These are phyloP conservation scores for Ophonus ardosiacus DNA, from an alignment of 2,888 invertebrate species.

Conservation along the genomic window DNA sequence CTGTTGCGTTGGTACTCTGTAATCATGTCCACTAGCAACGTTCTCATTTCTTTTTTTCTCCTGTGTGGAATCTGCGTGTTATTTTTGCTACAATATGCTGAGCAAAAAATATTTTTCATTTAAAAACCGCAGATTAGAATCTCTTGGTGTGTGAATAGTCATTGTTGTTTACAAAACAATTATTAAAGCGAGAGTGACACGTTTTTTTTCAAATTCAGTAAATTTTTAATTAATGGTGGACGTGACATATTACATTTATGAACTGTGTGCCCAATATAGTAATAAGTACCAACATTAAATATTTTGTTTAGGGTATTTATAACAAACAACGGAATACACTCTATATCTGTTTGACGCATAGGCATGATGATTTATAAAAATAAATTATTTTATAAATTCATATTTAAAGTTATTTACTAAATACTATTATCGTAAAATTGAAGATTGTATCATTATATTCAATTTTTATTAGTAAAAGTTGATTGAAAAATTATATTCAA, in stretches of 20 bases:
- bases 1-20: constrained; percentile 1
- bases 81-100: neutral
- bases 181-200: neutral
- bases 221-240: neutral
- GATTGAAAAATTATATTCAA: no score
- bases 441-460: no score
- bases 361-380: no score
- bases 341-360: no score
- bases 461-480: no score
- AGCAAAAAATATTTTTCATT: neutral
- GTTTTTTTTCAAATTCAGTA: neutral
- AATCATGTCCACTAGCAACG: neutral
- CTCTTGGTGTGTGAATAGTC: neutral
- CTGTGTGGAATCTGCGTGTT: constrained; percentile 2
- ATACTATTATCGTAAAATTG: no score
- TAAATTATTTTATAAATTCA: no score
- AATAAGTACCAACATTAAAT: no score
- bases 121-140: neutral
- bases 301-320: no score
- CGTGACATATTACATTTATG: neutral
- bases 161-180: neutral
- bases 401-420: no score
- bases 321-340: no score
- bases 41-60: constrained; percentile 26
- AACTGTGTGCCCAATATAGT: no score